A percentile compares a stretch with the other conserved stretches of the same genome.
Evolutionary conservation across 2,113 vertebrate species (phyloP).

Genomic region (Sterrhoptilus dennistouni): DNA sequence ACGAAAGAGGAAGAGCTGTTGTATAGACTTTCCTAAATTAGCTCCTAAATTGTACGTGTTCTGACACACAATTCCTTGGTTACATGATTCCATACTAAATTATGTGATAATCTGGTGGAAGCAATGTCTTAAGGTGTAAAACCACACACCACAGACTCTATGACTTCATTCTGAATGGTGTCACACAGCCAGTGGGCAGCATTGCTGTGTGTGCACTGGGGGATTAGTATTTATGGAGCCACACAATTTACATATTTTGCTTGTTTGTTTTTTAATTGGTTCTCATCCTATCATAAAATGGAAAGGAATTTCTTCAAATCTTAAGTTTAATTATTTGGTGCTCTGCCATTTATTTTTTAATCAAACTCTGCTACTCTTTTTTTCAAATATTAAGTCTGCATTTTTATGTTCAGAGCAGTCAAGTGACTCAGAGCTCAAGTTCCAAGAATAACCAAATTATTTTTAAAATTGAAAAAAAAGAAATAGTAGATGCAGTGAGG

Average conservation of each 20-base stretch:
- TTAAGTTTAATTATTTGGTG: not conserved
- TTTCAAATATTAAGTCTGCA: not conserved
- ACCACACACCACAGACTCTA: not conserved
- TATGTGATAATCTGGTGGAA: not conserved
- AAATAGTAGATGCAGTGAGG: not conserved
- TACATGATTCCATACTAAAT: not conserved
- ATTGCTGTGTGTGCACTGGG: fast-evolving
- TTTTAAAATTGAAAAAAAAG: not conserved
- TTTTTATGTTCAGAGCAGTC: not conserved
- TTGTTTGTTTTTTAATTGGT: not conserved
- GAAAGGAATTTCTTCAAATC: not conserved
- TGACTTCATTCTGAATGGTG: not conserved
- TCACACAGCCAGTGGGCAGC: not conserved
- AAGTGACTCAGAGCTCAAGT: not conserved
- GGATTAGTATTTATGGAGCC: not conserved
- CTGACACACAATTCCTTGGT: not conserved
- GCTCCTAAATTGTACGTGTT: not conserved
- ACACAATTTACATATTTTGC: not conserved
- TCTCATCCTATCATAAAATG: not conserved
- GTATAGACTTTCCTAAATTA: not conserved
- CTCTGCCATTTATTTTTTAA: not conserved
- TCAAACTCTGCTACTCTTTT: not conserved
- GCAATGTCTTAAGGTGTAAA: not conserved
- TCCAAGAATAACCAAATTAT: not conserved
- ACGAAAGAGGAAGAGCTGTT: not conserved